These are phyloP conservation scores for Cybosia mesomella DNA, from an alignment of 2,888 invertebrate species.

Conservation along the genomic window DNA sequence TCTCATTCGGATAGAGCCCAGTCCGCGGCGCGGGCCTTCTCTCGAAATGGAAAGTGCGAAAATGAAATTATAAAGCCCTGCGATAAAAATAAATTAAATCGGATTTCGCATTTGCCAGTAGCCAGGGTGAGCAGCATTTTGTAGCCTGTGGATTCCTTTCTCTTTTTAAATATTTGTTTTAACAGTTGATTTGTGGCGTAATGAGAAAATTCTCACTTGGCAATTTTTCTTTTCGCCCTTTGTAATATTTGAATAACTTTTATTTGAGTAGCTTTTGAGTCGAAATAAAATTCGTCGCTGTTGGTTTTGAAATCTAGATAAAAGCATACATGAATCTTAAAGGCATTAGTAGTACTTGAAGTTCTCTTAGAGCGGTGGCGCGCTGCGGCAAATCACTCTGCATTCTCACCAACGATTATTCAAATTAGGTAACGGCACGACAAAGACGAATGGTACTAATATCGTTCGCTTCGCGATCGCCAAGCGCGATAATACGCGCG, in stretches of 20 bases:
- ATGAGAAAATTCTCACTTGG: conserved; percentile 83
- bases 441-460: conserved; percentile 87
- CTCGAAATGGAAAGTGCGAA: conserved; percentile 87
- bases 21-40: conserved; percentile 83
- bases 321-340: conserved; percentile 45
- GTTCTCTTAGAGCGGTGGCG: conserved; percentile 55
- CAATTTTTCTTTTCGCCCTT: conserved; percentile 68
- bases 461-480: conserved; percentile 80
- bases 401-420: conserved; percentile 86
- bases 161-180: conserved; percentile 86
- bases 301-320: conserved; percentile 39
- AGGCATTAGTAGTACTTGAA: conserved; percentile 47
- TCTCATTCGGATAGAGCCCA: conserved; percentile 86
- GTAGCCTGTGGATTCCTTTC: conserved; percentile 83
- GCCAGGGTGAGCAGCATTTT: conserved; percentile 82
- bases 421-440: conserved; percentile 85
- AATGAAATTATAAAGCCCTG: conserved; percentile 87
- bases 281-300: conserved; percentile 34
- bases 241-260: conserved; percentile 64
- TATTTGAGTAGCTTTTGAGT: conserved; percentile 45
- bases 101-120: conserved; percentile 85
- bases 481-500: conserved; percentile 72
- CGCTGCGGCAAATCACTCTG: conserved; percentile 78
- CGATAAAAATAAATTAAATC: conserved; percentile 88
- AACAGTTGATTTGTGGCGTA: conserved; percentile 85